Evolutionary conservation across 2,888 invertebrate genomes (phyloP), one percentile per base, ranked within the genome.

Genomic region (Patella caerulea): DNA sequence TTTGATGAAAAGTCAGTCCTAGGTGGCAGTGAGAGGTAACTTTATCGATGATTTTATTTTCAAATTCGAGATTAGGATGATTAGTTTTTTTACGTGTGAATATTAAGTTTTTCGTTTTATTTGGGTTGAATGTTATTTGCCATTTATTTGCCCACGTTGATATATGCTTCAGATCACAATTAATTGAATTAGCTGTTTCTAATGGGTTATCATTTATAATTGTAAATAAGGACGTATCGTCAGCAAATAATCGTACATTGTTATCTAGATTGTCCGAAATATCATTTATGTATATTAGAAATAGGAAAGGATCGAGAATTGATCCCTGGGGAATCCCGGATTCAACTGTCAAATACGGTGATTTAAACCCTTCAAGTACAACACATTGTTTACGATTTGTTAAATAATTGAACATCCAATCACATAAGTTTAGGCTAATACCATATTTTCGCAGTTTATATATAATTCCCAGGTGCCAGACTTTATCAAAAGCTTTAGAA

Each of bases 241-340:
- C 76, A 11, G 76, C 80, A 45, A 79, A 75, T n/a, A 79, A 73
- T 12, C 74, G 19, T 55, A 74, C 79, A 52, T 71, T n/a, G 4
- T 76, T 73, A 11, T 59, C 70, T 17, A 76, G 65, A 11, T 9
- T 65, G 11, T 79, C 53, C 9, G 56, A 69, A 2, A 77, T 14
- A 74, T 79, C 76, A n/a, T n/a, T n/a, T n/a, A n/a, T n/a, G n/a
- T n/a, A n/a, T n/a, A n/a, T n/a, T n/a, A n/a, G n/a, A n/a, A n/a
- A n/a, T n/a, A n/a, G 34, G 29, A 73, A 71, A 4, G 76, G 79
- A 54, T 77, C 76, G 2, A 79, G 74, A 34, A 79, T 74, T 55
- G 79, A 77, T 12, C 74, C 79, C 24, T 77, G 77, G 17, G 79
- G 73, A n/a, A 73, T 74, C 34, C 56, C 54, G 29, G 76, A n/a